These are phyloP conservation scores for Propithecus coquereli DNA, from an alignment of 2,113 vertebrate genomes.

Conservation along the genomic window DNA sequence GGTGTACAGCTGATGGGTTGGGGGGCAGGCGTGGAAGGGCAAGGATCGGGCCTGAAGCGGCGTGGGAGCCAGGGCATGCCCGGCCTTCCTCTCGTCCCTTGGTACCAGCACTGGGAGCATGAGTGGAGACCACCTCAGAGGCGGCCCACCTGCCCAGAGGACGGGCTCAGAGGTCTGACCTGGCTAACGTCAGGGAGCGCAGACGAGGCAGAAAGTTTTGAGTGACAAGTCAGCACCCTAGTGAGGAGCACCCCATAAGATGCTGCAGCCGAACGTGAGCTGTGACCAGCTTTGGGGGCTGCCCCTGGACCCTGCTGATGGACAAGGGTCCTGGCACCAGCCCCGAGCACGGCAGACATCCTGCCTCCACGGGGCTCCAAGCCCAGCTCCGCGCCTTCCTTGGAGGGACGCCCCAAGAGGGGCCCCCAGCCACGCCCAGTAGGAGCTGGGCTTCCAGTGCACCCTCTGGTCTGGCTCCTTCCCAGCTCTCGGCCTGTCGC, in stretches of 20 bases:
- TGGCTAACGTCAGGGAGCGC: not conserved
- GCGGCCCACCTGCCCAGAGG: not conserved
- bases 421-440: not conserved
- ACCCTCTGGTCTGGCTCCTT: not conserved
- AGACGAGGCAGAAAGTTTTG: not conserved
- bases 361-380: not conserved
- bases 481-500: not conserved
- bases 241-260: not conserved
- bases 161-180: not conserved
- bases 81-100: not conserved
- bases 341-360: not conserved
- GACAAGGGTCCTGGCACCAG: not conserved
- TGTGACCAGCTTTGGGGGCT: not conserved
- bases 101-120: not conserved
- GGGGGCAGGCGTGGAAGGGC: not conserved
- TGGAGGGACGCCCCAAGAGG: not conserved
- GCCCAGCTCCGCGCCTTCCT: not conserved
- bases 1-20: not conserved
- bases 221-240: not conserved
- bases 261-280: not conserved
- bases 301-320: not conserved
- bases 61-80: accelerated
- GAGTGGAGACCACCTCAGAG: not conserved
- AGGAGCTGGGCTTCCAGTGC: not conserved
- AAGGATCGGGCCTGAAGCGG: not conserved